Percentiles rank a stretch among this genome's conserved stretches.
Conservation (phyloP, 1,140 invertebrate species). For the Sycophila sp. region DNA sequence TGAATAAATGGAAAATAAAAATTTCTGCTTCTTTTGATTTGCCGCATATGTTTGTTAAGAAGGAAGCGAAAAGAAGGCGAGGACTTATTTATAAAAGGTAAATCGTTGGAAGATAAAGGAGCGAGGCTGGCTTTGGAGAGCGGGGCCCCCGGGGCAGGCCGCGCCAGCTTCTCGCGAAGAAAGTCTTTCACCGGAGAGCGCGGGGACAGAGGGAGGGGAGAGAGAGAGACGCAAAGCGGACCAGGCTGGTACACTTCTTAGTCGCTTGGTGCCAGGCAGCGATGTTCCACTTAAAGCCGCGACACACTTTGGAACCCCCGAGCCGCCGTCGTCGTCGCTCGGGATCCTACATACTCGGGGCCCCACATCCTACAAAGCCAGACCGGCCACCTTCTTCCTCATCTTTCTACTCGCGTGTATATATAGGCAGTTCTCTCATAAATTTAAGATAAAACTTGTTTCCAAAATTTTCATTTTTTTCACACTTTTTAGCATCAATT, state of each 20-base stretch:
- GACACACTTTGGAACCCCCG: constrained; percentile 61
- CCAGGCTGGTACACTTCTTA: constrained; percentile 62
- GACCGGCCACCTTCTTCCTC: too few relatives aligned
- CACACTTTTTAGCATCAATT: too few relatives aligned
- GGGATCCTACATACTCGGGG: constrained; percentile 63
- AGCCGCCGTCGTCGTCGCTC: constrained; percentile 53
- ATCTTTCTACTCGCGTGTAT: too few relatives aligned
- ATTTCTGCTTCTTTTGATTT: too few relatives aligned
- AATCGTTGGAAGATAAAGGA: too few relatives aligned
- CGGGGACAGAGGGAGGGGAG: constrained; percentile 38
- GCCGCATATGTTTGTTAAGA: too few relatives aligned
- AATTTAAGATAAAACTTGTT: too few relatives aligned
- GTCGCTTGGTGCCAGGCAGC: constrained; percentile 59
- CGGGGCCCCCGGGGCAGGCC: neutral
- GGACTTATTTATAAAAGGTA: neutral
- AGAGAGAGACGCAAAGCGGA: constrained; percentile 53
- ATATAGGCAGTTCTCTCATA: too few relatives aligned
- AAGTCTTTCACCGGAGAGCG: constrained; percentile 64
- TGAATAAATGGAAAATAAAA: too few relatives aligned
- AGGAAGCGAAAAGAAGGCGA: too few relatives aligned
- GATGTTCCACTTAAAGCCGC: constrained; percentile 64
- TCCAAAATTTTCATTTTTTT: too few relatives aligned
- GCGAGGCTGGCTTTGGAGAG: constrained; percentile 18
- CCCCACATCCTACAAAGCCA: too few relatives aligned
- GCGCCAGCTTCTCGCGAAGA: constrained; percentile 50